These are phyloP conservation scores for Pristiophorus japonicus DNA, from an alignment of 2,113 vertebrate species.

Conservation along the genomic window DNA sequence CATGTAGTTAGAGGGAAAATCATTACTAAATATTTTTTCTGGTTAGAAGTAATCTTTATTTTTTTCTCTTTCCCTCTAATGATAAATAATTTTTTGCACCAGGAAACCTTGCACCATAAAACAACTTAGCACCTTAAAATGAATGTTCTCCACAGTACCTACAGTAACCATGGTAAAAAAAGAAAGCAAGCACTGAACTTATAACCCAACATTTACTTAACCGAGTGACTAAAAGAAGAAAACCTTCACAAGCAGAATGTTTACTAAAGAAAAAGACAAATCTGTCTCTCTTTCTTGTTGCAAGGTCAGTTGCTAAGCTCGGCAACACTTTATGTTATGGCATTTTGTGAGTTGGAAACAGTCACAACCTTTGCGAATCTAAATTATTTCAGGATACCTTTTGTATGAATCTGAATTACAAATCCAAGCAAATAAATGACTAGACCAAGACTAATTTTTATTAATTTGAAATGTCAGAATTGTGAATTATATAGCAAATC, in stretches of 20 bases:
- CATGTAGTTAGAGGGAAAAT: not conserved
- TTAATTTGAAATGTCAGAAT: not conserved
- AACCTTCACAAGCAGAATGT: not conserved
- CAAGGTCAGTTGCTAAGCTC: slow-evolving; percentile 10
- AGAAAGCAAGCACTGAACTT: slow-evolving; percentile 27
- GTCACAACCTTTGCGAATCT: not conserved
- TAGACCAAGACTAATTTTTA: not conserved
- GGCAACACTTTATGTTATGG: not conserved
- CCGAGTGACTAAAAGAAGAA: slow-evolving; percentile 22
- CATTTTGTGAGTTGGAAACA: not conserved
- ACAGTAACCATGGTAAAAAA: slow-evolving; percentile 18
- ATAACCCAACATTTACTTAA: slow-evolving; percentile 31
- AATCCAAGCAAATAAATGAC: not conserved
- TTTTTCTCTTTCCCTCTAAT: not conserved
- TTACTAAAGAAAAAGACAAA: slow-evolving; percentile 18
- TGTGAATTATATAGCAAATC: not conserved
- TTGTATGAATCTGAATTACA: not conserved
- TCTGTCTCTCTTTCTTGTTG: not conserved
- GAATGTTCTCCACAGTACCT: slow-evolving; percentile 16
- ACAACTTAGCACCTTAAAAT: slow-evolving; percentile 28
- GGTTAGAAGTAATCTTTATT: too few species aligned
- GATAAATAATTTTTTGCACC: not conserved
- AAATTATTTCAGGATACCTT: not conserved
- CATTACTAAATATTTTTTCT: not conserved
- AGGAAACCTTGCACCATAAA: slow-evolving; percentile 27